These are phyloP conservation scores for Hydrocynus forskahlii DNA, from an alignment of 2,797 vertebrate species.

Conservation along the genomic window DNA sequence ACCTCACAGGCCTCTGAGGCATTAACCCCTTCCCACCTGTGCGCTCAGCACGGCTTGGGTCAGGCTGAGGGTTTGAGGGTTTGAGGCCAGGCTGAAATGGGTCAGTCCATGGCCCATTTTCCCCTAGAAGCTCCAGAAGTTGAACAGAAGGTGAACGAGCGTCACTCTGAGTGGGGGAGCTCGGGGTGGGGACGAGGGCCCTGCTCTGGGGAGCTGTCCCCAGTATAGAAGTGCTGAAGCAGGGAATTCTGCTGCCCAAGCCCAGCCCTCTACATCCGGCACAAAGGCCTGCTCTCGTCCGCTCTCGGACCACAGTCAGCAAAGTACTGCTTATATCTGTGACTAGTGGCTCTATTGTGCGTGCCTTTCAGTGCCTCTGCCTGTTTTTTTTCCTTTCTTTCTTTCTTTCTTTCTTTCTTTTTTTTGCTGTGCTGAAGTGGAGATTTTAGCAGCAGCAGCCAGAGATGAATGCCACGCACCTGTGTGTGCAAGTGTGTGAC, in stretches of 20 bases:
- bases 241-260: constrained; percentile 73
- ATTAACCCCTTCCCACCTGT: constrained; percentile 55
- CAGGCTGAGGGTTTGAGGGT: constrained; percentile 60
- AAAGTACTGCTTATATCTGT: constrained; percentile 76
- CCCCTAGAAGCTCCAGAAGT: constrained; percentile 55
- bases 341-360: constrained; percentile 54
- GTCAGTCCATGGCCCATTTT: constrained; percentile 75
- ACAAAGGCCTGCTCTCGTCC: constrained; percentile 76
- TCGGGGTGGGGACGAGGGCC: constrained; percentile 47
- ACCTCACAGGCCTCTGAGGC: not conserved
- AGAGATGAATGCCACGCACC: constrained; percentile 42
- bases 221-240: constrained; percentile 79
- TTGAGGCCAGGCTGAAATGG: constrained; percentile 70
- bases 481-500: constrained; percentile 26
- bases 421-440: constrained; percentile 54
- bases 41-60: constrained; percentile 62
- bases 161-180: constrained; percentile 71
- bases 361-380: constrained; percentile 39
- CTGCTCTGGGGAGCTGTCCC: constrained; percentile 77
- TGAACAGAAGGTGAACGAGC: constrained; percentile 79
- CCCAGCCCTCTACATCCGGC: constrained; percentile 74
- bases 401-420: constrained; percentile 11
- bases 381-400: not conserved
- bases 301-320: constrained; percentile 77
- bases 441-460: constrained; percentile 29